Base-by-base conservation (phyloP, 2,797 vertebrate species). In the Dendrocincla tyrannina region DNA sequence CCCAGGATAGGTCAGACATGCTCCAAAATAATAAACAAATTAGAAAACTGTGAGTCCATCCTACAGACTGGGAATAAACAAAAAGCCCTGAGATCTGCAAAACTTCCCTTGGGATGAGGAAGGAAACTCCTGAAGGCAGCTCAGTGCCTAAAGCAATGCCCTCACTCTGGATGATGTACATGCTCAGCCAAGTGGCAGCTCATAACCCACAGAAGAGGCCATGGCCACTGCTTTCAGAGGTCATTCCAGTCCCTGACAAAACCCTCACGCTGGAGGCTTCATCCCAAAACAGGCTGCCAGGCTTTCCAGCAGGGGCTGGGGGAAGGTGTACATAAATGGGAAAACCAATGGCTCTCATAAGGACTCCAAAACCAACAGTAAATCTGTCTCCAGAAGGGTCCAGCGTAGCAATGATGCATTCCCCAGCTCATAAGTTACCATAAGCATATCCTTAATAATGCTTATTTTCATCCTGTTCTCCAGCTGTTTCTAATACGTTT, bases 401-500 rank as follows among this genome's bases (percentile, higher is more conserved):
- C 59, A 88, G 73, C 13, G 1, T 13, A 88, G 92, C 41, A 93
- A 84, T 18, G 44, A 81, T 53, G 50, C 58, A 85, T 91, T 96
- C 39, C 63, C 41, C 80, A 84, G 69, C 82, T 95, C 8, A 0
- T 70, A 87, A 93, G 60, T 94, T 95, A 79, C 84, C 91, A 63
- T 35, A 85, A 93, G 86, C 69, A 92, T 80, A 85, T 18, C 37
- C 80, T 47, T 73, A 92, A 75, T 72, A 89, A 93, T 83, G 59
- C 47, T 88, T 39, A 66, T 89, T 96, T 94, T 89, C 70, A 79
- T 95, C 50, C 89, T 82, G 35, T 85, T 80, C 47, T 33, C 83
- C 95, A 97, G 93, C 80, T 97, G 96, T 94, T 97, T 96, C 93
- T 88, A 95, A 96, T 96, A 64, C 25, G 88, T 74, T 95, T 74